Evolutionary conservation across 2,888 invertebrate genomes (phyloP), one percentile per base, ranked within the genome.

Genomic region (Agrilus biguttatus): DNA sequence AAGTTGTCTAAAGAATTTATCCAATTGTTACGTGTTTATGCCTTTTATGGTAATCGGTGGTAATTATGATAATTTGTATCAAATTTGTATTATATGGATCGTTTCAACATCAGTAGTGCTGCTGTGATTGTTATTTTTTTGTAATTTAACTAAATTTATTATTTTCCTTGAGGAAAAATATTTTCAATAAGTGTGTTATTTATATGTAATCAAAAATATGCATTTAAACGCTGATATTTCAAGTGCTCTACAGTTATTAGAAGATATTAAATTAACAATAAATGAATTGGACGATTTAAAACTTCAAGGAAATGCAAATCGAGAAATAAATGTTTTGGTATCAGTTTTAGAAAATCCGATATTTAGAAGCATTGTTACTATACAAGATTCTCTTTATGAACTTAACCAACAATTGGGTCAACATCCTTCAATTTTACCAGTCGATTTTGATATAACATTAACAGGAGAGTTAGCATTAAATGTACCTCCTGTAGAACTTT

Each of bases 361-460:
- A 42, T 82, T 95, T 55, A 77, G 85, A 49, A 88, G 88, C 57
- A 86, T 93, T 55, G 85, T 90, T 14, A 88, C 86, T 43, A 80
- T 95, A 46, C 84, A 93, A 71, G 92, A 93, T 62, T 92, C 93
- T 0, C 70, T 95, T 37, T 79, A 80, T 37, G 86, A 92, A 68
- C 70, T 95, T 43, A 87, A 89, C 50, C 80, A 80, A 23, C 91
- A 91, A 67, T 75, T 91, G 43, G 80, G 80, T 35, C 86, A 89
- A 57, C 92, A 92, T 68, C 92, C 92, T 12, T 91, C 91, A 14
- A 89, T 92, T 61, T 70, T 92, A 48, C 90, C 92, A 36, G 85
- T 85, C 40, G 92, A 93, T 65, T 95, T 95, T 67, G 91, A 93
- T 61, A 89, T 96, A 43, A 85, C 83, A 53, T 78, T 83, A 37